Conservation (phyloP, 2,113 vertebrate genomes). For the Hucho hucho region DNA sequence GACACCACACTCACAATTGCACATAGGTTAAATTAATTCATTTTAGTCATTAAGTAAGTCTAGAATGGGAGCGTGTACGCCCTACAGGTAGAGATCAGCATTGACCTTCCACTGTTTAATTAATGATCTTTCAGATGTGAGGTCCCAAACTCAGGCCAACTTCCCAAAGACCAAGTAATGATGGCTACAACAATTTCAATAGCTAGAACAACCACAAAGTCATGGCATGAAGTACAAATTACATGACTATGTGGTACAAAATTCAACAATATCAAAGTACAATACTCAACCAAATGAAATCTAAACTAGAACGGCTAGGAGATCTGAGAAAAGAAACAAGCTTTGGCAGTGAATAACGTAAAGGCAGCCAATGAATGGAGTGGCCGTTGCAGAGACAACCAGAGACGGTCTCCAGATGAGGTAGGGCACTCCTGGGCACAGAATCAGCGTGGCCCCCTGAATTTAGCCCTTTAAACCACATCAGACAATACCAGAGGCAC, state of each 20-base stretch:
- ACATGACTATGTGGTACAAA: neutral
- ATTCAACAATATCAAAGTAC: neutral
- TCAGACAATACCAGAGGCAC: neutral
- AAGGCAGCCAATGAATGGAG: neutral
- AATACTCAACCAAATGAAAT: neutral
- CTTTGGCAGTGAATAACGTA: neutral
- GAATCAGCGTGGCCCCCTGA: neutral
- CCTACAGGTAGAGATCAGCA: neutral
- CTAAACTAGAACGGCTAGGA: neutral
- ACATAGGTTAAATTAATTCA: neutral
- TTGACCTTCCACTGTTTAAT: neutral
- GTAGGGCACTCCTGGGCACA: neutral
- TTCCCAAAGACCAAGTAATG: neutral
- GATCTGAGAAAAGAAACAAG: neutral
- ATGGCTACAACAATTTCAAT: neutral
- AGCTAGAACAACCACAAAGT: neutral
- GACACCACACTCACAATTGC: neutral
- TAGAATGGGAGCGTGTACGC: neutral
- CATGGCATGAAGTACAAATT: neutral
- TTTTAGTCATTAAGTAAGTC: neutral
- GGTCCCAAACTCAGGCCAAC: neutral
- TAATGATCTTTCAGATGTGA: neutral
- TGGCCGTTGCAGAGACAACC: neutral
- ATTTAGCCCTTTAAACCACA: neutral
- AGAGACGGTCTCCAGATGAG: neutral